A percentile compares a stretch with the other conserved stretches of the same genome.
phyloP scores from a whole-genome alignment of 2,797 vertebrate genomes.

The Myiotriccus ornatus region DNA sequence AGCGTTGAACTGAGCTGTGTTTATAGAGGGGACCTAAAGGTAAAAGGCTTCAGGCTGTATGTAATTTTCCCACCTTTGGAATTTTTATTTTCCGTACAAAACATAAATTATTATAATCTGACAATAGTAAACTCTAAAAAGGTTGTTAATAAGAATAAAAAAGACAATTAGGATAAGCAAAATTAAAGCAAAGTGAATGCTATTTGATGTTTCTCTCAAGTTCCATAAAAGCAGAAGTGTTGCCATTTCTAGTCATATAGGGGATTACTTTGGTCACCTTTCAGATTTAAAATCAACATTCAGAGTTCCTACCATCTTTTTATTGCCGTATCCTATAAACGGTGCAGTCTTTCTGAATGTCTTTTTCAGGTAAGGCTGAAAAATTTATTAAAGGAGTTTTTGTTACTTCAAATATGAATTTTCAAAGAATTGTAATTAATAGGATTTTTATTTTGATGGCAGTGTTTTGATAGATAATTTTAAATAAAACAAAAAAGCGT shows the following conservation, averaged over 20 bases:
- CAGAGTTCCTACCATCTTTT: background rate
- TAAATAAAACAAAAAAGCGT: background rate
- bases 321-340: background rate
- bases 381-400: background rate
- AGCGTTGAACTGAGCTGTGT: background rate
- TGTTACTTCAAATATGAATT: background rate
- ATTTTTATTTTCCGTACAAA: background rate
- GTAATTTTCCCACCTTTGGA: background rate
- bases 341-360: background rate
- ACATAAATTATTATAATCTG: background rate
- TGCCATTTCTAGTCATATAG: background rate
- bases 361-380: background rate
- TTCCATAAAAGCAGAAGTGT: background rate
- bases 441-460: background rate
- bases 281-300: background rate
- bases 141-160: background rate
- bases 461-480: background rate
- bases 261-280: background rate
- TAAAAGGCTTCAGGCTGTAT: background rate
- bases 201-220: background rate
- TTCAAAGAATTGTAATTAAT: background rate
- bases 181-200: background rate
- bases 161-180: background rate
- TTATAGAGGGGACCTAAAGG: background rate
- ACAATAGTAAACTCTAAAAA: background rate